Base-by-base conservation (phyloP, 2,888 invertebrate genomes). In the Craniophora ligustri region DNA sequence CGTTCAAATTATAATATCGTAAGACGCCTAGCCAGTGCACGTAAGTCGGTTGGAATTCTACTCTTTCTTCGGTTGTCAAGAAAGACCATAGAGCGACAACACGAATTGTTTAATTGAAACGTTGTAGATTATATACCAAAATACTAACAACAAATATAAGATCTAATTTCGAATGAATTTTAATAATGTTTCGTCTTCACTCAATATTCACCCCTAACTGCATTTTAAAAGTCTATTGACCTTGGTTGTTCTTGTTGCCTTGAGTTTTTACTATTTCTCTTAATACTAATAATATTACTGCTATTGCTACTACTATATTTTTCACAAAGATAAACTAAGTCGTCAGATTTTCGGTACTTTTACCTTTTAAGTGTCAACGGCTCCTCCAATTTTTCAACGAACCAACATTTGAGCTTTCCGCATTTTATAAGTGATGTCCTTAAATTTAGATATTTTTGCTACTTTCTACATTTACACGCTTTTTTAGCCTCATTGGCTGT, bases 51-150 rank as follows among this genome's bases (percentile, higher is more conserved):
- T 39, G 34, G 2, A 35, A 30, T 38, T 64, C 39, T 47, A 44
- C 48, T 61, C 44, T 30, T 48, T 65, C 15, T 44, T 65, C 39
- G n/a, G 14, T 2, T 18, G 44, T 65, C 8, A 48, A 15, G 64
- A 65, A 65, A 28, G 48, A 57, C 34, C 11, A 13, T n/a, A 46
- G 38, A 63, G 41, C 28, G 1, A 32, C 41, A 14, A 38, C 38
- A 18, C n/a, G 31, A 6, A 15, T 7, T 7, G 6, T 53, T 40
- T 51, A 11, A 16, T 26, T 11, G 2, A 21, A 35, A 7, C 16
- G 3, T 14, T 36, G 13, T 3, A 38, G 7, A 16, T 19, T 30
- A 15, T 30, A 11, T 15, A 39, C n/a, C 14, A 32, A 31, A n/a
- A 28, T 28, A 13, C 8, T 15, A n/a, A 13, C 2, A 6, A 34